Conservation (phyloP, 2,113 vertebrate genomes). For the Datnioides undecimradiatus region DNA sequence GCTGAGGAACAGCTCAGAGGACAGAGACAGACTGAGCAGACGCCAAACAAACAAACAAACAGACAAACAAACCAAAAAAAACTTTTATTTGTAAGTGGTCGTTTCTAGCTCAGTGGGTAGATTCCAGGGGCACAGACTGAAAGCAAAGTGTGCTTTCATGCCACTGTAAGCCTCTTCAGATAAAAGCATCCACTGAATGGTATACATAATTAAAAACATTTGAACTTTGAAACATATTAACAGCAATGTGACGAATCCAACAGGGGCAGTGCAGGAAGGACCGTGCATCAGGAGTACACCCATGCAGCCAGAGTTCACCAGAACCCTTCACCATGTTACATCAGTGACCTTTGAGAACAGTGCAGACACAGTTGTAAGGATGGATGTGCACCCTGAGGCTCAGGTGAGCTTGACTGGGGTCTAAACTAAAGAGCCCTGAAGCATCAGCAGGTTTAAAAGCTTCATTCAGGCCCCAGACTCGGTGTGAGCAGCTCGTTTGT, state of each 20-base stretch:
- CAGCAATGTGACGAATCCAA: slow-evolving; percentile 38
- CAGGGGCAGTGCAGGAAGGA: not conserved
- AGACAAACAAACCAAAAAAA: slow-evolving; percentile 30
- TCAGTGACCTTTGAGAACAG: slow-evolving; percentile 23
- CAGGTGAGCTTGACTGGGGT: slow-evolving; percentile 11
- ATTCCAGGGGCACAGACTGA: slow-evolving; percentile 28
- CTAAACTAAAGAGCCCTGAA: slow-evolving; percentile 32
- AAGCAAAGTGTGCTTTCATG: slow-evolving; percentile 62
- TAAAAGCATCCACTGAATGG: slow-evolving; percentile 73
- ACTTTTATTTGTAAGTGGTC: slow-evolving; percentile 58
- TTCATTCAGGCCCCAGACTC: slow-evolving; percentile 20
- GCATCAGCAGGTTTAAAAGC: slow-evolving; percentile 41
- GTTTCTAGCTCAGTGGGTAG: slow-evolving; percentile 54
- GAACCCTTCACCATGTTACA: slow-evolving; percentile 2
- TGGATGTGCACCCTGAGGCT: not conserved
- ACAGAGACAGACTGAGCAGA: not conserved
- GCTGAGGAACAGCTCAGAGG: not conserved
- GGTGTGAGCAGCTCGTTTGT: slow-evolving; percentile 61
- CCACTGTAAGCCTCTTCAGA: slow-evolving; percentile 48
- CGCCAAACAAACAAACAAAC: slow-evolving; percentile 52
- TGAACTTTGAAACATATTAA: slow-evolving; percentile 57
- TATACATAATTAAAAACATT: slow-evolving; percentile 74
- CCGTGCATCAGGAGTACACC: not conserved
- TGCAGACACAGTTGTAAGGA: not conserved
- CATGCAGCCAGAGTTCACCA: not conserved